Evolutionary conservation across 1,140 invertebrate species (phyloP).

Genomic region (Leptopilina clavipes): DNA sequence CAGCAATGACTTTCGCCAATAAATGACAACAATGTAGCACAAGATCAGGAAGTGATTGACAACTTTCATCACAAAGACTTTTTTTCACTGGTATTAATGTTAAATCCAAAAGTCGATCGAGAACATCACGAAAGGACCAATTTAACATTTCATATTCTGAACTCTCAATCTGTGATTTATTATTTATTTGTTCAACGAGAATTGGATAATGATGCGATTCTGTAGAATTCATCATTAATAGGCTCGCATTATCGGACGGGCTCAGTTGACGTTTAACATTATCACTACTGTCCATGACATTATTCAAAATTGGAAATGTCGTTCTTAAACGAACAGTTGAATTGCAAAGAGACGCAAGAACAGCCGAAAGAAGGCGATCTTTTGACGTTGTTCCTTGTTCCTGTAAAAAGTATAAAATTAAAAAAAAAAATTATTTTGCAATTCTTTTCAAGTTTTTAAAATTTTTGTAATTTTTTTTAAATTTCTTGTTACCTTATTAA

Average conservation of each 20-base stretch:
- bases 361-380: slow-evolving; percentile 86
- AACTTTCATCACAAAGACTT: slow-evolving; percentile 77
- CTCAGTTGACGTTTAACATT: slow-evolving; percentile 77
- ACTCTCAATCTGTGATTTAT: slow-evolving; percentile 75
- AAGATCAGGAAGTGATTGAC: slow-evolving; percentile 78
- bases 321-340: slow-evolving; percentile 85
- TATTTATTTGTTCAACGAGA: slow-evolving; percentile 88
- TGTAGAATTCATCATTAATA: slow-evolving; percentile 82
- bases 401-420: slow-evolving; percentile 42
- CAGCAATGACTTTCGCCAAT: slow-evolving; percentile 88
- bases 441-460: neutral
- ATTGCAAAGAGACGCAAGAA: slow-evolving; percentile 87
- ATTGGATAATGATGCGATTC: slow-evolving; percentile 86
- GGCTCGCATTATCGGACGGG: slow-evolving; percentile 82
- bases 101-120: slow-evolving; percentile 87
- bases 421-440: neutral
- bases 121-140: slow-evolving; percentile 90
- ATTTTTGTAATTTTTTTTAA: neutral
- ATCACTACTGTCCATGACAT: slow-evolving; percentile 75
- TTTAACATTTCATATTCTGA: slow-evolving; percentile 67
- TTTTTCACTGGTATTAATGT: slow-evolving; percentile 86
- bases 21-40: slow-evolving; percentile 91
- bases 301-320: slow-evolving; percentile 83
- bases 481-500: slow-evolving; percentile 80
- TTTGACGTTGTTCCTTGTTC: slow-evolving; percentile 72